Percentiles rank a stretch among this genome's conserved stretches.
These are phyloP conservation scores for Phyllopteryx taeniolatus DNA, from an alignment of 2,113 vertebrate species.

Conservation along the genomic window DNA sequence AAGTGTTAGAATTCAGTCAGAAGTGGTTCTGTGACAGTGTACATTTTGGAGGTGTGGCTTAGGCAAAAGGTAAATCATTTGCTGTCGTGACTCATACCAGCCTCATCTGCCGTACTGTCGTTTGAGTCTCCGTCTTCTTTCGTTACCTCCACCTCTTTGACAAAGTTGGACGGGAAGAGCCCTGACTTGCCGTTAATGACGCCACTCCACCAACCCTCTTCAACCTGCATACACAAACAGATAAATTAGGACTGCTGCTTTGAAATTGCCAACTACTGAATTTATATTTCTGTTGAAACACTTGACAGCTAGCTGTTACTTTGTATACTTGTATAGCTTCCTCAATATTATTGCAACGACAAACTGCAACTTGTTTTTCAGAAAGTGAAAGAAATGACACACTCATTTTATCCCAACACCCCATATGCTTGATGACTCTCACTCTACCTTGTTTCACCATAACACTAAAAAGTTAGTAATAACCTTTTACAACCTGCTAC, in stretches of 20 bases:
- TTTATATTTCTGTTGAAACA: too few relatives aligned
- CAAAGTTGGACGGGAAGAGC: conserved; percentile 93
- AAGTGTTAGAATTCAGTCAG: not conserved
- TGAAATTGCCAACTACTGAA: not conserved
- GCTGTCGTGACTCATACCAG: conserved; percentile 67
- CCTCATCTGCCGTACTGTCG: conserved; percentile 75
- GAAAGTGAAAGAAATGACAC: not conserved
- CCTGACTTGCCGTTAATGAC: conserved; percentile 80
- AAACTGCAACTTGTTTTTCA: not conserved
- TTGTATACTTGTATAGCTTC: not conserved
- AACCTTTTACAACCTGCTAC: not conserved
- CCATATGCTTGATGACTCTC: not conserved
- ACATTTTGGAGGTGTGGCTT: not conserved
- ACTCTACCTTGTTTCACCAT: not conserved
- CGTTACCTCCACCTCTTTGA: conserved; percentile 82
- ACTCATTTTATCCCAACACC: not conserved
- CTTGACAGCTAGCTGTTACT: not conserved
- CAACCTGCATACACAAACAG: conserved; percentile 75
- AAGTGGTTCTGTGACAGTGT: not conserved
- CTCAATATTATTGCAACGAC: not conserved
- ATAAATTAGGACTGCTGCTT: not conserved
- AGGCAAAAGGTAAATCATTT: not conserved
- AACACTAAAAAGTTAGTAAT: not conserved
- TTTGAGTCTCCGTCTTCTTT: conserved; percentile 81
- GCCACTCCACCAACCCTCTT: conserved; percentile 97